Conservation (phyloP, 30 jellyfish, hydroid and myxozoan genomes). For the Catostylus mosaicus region DNA sequence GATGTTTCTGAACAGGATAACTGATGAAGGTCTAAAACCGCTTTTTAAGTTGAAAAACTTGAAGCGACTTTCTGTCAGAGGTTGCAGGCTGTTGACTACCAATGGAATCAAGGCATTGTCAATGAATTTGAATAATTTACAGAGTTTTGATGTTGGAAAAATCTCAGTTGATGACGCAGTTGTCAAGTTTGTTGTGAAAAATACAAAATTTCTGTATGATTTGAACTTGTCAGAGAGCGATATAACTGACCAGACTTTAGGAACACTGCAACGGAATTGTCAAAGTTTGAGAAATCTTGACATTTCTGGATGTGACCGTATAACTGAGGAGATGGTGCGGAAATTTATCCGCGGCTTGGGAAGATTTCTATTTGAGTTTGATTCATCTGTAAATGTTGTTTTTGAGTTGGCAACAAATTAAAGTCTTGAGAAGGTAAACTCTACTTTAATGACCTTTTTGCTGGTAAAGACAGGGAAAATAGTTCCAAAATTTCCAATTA, state of each 20-base stretch:
- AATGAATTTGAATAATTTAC: neutral
- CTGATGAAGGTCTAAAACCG: conserved; percentile 28
- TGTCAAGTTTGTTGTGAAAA: conserved; percentile 6
- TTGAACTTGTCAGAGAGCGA: conserved; percentile 15
- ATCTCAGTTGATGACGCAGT: conserved; percentile 27
- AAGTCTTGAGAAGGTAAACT: too few species aligned
- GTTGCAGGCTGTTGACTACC: conserved; percentile 9
- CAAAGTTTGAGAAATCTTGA: conserved; percentile 17
- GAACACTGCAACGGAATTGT: conserved; percentile 6
- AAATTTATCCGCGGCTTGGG: conserved; percentile 4
- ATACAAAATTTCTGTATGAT: neutral
- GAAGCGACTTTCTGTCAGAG: conserved; percentile 3
- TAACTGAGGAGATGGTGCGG: conserved; percentile 10
- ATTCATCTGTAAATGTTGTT: conserved; percentile 21
- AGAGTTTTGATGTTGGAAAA: conserved; percentile 1
- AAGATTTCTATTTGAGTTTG: conserved; percentile 15
- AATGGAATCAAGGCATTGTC: neutral
- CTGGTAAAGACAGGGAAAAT: too few species aligned
- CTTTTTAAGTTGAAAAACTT: neutral
- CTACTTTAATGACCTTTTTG: too few species aligned
- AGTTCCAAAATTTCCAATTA: too few species aligned
- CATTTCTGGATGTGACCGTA: conserved; percentile 8
- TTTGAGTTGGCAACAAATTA: conserved; percentile 6
- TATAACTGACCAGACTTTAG: conserved; percentile 6
- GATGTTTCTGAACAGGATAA: conserved; percentile 5